Base-by-base conservation (phyloP, 2,797 vertebrate genomes). In the Cyprinodon diabolis region DNA sequence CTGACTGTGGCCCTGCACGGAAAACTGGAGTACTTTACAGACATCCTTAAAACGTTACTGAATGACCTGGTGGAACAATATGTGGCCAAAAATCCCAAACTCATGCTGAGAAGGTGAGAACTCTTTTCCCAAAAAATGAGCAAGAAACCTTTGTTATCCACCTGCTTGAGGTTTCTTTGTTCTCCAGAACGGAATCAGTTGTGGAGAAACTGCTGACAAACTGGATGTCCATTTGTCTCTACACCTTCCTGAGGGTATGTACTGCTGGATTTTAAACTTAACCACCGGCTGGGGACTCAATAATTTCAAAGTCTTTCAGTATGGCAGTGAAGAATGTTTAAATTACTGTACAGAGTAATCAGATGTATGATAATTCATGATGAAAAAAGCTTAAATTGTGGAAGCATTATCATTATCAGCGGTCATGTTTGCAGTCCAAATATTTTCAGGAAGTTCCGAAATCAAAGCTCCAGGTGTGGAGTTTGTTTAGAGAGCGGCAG, bases 221-320 rank as follows among this genome's bases (percentile, higher is more conserved):
- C 93, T 99, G 98, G 97, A 99, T 99, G 97, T 99, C 97, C 73
- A 98, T 99, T 88, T 99, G 97, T 84, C 96, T 99, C 5, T 99
- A 97, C 0, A 90, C 96, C 0, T 98, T 98, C n/a, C 95, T 99
- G 87, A 96, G 97, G 95, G 98, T 99, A 87, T 51, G 93, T 86
- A 11, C 6, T 0, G 15, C 47, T 15, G 55, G 43, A 2, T 63
- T 45, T 71, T 14, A 30, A 4, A 43, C 9, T 35, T 7, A 40
- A 58, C 35, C 40, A 70, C 21, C 12, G 14, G 11, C 37, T 55
- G 8, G 40, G 30, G 30, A 35, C 48, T 35, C 12, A 55, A 6
- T 6, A 51, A 5, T 2, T n/a, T 25, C 21, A 21, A 54, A 55
- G 37, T 68, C 48, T 68, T 25, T 51, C 66, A 51, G 5, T 15